Evolutionary conservation across 2,888 invertebrate genomes (phyloP).

Genomic region (Mesopsocus fuscifrons): DNA sequence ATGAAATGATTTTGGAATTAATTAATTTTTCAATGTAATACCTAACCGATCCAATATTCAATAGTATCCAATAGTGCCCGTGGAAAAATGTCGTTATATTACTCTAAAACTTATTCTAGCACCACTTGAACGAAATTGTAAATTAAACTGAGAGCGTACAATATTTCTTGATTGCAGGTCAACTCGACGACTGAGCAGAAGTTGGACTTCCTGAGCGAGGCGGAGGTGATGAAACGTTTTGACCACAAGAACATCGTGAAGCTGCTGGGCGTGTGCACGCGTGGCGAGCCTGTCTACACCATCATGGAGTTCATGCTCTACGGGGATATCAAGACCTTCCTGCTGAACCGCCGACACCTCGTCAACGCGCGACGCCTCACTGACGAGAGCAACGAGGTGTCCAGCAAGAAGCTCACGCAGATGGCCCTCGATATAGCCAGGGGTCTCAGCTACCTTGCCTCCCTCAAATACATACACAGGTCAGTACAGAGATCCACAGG

Average conservation of each 20-base stretch:
- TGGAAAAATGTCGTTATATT: too few relatives aligned
- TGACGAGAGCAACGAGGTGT: constrained; percentile 57
- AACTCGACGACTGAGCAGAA: too few relatives aligned
- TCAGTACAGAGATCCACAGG: constrained; percentile 17
- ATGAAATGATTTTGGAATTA: too few relatives aligned
- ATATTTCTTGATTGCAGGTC: too few relatives aligned
- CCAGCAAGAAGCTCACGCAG: constrained; percentile 54
- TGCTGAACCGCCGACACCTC: constrained; percentile 66
- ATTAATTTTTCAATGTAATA: too few relatives aligned
- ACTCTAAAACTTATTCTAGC: too few relatives aligned
- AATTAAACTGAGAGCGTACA: too few relatives aligned
- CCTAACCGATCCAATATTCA: too few relatives aligned
- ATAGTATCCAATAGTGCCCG: too few relatives aligned
- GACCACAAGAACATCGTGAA: constrained; percentile 76
- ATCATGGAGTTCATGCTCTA: constrained; percentile 91
- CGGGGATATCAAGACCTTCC: constrained; percentile 77
- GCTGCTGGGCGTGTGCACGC: constrained; percentile 68
- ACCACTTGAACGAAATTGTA: too few relatives aligned
- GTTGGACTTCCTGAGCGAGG: constrained; percentile 78
- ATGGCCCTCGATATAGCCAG: constrained; percentile 80
- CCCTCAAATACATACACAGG: constrained; percentile 69
- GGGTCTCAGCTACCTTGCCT: constrained; percentile 67
- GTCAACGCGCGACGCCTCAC: constrained; percentile 36
- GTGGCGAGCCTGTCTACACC: constrained; percentile 70
- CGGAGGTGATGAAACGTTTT: constrained; percentile 86